Evolutionary conservation across 2,888 invertebrate species (phyloP).

Genomic region (Flexamia atlantica): DNA sequence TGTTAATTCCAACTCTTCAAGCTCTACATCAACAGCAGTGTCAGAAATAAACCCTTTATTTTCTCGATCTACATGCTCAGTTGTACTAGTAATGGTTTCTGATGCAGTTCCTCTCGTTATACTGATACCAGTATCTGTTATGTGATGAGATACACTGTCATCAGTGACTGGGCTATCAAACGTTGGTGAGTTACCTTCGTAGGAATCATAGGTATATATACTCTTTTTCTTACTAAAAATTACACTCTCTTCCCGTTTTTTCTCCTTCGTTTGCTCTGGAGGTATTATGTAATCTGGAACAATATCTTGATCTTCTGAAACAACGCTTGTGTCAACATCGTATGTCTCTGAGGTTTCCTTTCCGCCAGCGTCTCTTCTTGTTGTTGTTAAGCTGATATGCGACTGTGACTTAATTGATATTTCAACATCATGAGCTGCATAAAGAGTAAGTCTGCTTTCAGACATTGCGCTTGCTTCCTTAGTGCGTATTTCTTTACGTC

Average conservation of each 20-base stretch:
- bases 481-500: slow-evolving; percentile 77
- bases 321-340: slow-evolving; percentile 75
- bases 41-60: slow-evolving; percentile 75
- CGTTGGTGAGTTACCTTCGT: slow-evolving; percentile 72
- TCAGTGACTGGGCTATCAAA: slow-evolving; percentile 75
- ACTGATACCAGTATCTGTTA: slow-evolving; percentile 78
- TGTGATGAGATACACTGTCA: slow-evolving; percentile 76
- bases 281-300: slow-evolving; percentile 74
- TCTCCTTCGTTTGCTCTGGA: slow-evolving; percentile 71
- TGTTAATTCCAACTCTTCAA: slow-evolving; percentile 77
- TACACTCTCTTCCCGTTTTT: slow-evolving; percentile 76
- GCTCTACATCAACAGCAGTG: slow-evolving; percentile 74
- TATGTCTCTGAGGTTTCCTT: slow-evolving; percentile 76
- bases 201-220: slow-evolving; percentile 76
- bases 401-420: slow-evolving; percentile 78
- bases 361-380: slow-evolving; percentile 74
- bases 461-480: slow-evolving; percentile 77
- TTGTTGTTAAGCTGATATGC: slow-evolving; percentile 76
- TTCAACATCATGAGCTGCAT: slow-evolving; percentile 77
- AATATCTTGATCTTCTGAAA: slow-evolving; percentile 74
- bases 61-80: slow-evolving; percentile 67
- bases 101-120: slow-evolving; percentile 76
- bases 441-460: slow-evolving; percentile 77
- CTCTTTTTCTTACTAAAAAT: slow-evolving; percentile 77
- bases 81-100: slow-evolving; percentile 75